Evolutionary conservation across 2,797 vertebrate species (phyloP), one percentile per base, ranked within the genome.

Genomic region (Gouania willdenowi): DNA sequence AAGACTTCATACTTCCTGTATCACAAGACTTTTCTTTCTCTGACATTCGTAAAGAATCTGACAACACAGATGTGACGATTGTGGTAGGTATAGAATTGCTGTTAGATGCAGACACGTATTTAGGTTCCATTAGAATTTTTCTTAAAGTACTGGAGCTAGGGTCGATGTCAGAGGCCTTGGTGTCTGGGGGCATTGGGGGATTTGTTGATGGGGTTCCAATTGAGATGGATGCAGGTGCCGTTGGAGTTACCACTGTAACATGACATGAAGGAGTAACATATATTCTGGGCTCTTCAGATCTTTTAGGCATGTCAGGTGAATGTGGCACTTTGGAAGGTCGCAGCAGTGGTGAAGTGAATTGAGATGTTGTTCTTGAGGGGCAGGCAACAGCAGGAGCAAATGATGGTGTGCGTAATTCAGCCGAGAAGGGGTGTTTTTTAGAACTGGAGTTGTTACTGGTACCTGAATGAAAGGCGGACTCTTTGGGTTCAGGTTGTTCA

Each of bases 71-170:
- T 0, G 95, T 97, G 51, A 97, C 91, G 0, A 90, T 81, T 0
- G 92, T 94, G 40, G 69, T 87, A 22, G 85, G 60, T 34, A 84
- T 74, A 30, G 92, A 86, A 42, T 88, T 87, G 43, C 87, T 79
- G 24, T 89, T 90, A 0, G 92, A 82, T 0, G 95, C 89, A 0
- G 95, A 93, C 1, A 96, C 92, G 0, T 99, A 99, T 47, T 99
- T 99, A 14, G 97, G 97, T 76, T 99, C 97, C 96, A 98, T 99
- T 44, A 99, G 85, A 43, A 99, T 99, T 81, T 97, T 99, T 53
- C 97, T 88, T 76, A 99, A 81, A 0, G 97, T 98, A 69, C 96
- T 99, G 16, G 97, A 98, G 70, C 89, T 96, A 0, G 92, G 87
- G 52, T 99, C 93, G 0, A 98, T 75, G 36, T 98, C 97, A 0